These are phyloP conservation scores for Xestia xanthographa DNA, from an alignment of 2,888 invertebrate genomes.

Conservation along the genomic window DNA sequence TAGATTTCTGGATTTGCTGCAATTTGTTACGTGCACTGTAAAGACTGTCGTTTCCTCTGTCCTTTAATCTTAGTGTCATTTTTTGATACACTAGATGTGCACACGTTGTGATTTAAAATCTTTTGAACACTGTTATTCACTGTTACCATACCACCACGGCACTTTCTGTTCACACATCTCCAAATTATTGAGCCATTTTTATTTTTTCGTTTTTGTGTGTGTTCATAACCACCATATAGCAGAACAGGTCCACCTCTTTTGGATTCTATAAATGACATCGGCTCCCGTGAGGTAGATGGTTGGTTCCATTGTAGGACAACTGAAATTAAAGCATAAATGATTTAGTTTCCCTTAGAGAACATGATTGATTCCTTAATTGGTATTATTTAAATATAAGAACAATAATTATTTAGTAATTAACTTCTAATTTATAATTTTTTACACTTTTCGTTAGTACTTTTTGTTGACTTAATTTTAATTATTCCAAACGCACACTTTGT, in stretches of 20 bases:
- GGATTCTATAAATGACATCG: conserved; percentile 4
- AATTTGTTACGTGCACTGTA: conserved; percentile 12
- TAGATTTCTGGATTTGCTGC: conserved; percentile 6
- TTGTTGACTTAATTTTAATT: no score
- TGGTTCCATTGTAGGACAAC: conserved; percentile 5
- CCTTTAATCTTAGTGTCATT: conserved; percentile 4
- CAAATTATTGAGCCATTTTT: background rate
- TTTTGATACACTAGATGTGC: conserved; percentile 3
- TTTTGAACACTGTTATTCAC: conserved; percentile 10
- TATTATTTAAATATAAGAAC: no score
- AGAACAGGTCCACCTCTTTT: conserved; percentile 9
- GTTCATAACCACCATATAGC: background rate
- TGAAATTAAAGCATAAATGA: conserved; percentile 7
- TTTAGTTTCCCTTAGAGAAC: background rate
- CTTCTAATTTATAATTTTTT: no score
- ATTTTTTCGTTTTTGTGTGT: no score
- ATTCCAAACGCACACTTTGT: no score
- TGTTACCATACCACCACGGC: conserved; percentile 6
- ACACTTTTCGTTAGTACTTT: no score
- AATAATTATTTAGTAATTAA: no score
- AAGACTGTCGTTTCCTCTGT: conserved; percentile 2
- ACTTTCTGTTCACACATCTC: conserved; percentile 6
- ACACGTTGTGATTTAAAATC: conserved; percentile 10
- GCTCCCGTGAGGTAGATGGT: conserved; percentile 5
- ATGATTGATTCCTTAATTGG: no score